phyloP scores from a whole-genome alignment of 2,797 vertebrate species.

The Malurus leucopterus region DNA sequence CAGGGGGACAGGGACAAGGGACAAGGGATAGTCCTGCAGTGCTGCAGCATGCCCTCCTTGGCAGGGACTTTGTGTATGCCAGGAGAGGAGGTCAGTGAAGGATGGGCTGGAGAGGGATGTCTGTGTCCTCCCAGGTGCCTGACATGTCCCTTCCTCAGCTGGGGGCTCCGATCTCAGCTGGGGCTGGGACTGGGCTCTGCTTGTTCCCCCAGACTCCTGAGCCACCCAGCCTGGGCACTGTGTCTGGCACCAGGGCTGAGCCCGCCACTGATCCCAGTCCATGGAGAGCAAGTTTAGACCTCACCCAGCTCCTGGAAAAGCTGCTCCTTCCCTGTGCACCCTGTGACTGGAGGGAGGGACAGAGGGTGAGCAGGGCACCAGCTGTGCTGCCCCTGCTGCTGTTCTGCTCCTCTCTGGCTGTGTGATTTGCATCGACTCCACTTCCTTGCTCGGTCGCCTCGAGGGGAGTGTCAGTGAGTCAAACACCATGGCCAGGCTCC shows the following conservation, averaged over 20 bases:
- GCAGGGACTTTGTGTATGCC: rapidly evolving
- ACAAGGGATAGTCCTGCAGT: background rate
- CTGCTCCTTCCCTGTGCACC: background rate
- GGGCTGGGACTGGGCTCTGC: background rate
- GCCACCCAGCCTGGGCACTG: rapidly evolving
- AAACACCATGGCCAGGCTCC: rapidly evolving
- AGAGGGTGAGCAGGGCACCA: background rate
- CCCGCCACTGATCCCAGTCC: rapidly evolving
- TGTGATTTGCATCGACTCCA: background rate
- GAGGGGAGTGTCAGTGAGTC: background rate
- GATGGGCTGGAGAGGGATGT: background rate
- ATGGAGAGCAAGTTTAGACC: background rate
- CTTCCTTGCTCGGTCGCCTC: background rate
- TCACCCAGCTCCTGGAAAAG: background rate
- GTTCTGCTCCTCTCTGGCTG: background rate
- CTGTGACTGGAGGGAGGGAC: background rate
- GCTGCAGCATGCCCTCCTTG: background rate
- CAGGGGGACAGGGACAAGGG: background rate
- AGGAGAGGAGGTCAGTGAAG: background rate
- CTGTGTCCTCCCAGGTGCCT: rapidly evolving
- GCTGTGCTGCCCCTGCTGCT: background rate
- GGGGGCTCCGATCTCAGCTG: background rate
- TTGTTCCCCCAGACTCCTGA: background rate
- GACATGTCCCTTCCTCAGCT: background rate
- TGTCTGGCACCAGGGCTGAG: background rate